A percentile compares a stretch with the other conserved stretches of the same genome.
Conservation (phyloP, 1,140 invertebrate species). For the Drosophila ogumai region DNA sequence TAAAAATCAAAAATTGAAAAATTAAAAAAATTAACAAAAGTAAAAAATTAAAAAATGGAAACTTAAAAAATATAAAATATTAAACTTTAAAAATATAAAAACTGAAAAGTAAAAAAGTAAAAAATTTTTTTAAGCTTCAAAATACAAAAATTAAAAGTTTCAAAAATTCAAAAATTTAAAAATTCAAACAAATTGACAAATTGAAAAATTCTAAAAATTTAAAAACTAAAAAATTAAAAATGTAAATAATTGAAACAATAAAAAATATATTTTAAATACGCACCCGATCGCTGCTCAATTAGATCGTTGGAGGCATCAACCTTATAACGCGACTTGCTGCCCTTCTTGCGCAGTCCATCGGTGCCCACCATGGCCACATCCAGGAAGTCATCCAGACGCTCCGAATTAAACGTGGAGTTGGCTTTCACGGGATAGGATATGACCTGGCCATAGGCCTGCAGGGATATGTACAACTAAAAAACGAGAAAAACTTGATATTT, state of each 20-base stretch:
- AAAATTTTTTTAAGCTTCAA: no score
- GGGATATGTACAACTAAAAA: constrained; percentile 88
- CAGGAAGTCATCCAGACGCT: constrained; percentile 76
- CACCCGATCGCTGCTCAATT: constrained; percentile 77
- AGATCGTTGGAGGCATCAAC: constrained; percentile 82
- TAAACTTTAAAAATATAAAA: no score
- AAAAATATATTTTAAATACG: neutral
- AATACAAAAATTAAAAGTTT: no score
- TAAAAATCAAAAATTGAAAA: no score
- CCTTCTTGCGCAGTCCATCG: constrained; percentile 73
- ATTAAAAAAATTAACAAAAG: no score
- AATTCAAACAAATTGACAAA: no score
- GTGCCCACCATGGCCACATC: constrained; percentile 84
- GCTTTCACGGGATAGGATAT: constrained; percentile 87
- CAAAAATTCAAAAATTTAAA: no score
- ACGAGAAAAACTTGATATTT: neutral
- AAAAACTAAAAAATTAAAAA: no score
- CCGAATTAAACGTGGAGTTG: constrained; percentile 72
- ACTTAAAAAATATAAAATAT: no score
- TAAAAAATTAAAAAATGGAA: no score
- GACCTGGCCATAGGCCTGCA: constrained; percentile 93
- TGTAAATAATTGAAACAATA: neutral
- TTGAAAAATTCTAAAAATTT: no score
- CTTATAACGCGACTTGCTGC: constrained; percentile 79
- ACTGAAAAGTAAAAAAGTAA: no score